Evolutionary conservation across 1,140 invertebrate genomes (phyloP).

Genomic region (Lepidostoma basale): DNA sequence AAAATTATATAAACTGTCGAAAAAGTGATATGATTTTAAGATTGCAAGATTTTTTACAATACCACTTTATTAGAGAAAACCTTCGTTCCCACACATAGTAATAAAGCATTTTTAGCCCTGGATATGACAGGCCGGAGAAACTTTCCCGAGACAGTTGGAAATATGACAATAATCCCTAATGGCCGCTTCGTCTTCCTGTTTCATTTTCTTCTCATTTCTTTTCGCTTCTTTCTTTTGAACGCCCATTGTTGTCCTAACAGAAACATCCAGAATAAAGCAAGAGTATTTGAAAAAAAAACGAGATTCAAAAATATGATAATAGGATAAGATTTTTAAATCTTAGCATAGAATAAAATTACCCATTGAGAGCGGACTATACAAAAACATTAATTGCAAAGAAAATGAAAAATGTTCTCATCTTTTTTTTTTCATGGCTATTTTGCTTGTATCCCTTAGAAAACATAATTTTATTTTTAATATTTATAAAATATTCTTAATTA

Average conservation of each 20-base stretch:
- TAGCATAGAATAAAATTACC: too few relatives aligned
- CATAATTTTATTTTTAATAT: too few relatives aligned
- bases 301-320: too few relatives aligned
- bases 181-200: constrained; percentile 18
- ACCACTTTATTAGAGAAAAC: constrained; percentile 14
- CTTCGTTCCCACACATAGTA: constrained; percentile 8
- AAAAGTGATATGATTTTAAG: too few relatives aligned
- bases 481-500: too few relatives aligned
- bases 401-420: too few relatives aligned
- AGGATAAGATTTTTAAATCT: too few relatives aligned
- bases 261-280: constrained; percentile 2
- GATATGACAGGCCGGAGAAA: constrained; percentile 31
- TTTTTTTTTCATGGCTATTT: too few relatives aligned
- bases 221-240: not conserved
- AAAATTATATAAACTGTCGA: too few relatives aligned
- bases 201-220: constrained; percentile 20
- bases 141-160: constrained; percentile 27
- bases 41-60: not conserved
- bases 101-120: constrained; percentile 28
- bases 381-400: too few relatives aligned
- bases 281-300: constrained; percentile 7
- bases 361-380: too few relatives aligned
- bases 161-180: constrained; percentile 43
- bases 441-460: too few relatives aligned
- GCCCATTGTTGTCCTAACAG: constrained; percentile 8